Evolutionary conservation across 1,140 invertebrate species (phyloP), one percentile per base, ranked within the genome.

Genomic region (Nylanderia fulva): DNA sequence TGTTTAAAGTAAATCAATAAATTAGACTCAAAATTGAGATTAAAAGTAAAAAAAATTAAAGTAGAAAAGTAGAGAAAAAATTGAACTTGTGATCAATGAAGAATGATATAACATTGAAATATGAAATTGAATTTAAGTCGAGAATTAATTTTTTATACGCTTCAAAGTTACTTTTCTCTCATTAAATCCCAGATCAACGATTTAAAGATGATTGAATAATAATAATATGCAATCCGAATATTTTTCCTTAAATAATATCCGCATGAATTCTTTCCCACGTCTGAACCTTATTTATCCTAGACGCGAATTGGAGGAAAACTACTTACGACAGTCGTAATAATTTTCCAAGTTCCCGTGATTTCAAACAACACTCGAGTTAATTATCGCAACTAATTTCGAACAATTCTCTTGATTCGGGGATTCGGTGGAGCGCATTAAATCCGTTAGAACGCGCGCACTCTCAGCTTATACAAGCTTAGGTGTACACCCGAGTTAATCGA

Each of bases 401-500:
- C 18, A 13, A 27, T 18, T 42, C 77, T 71, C 36, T 24, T 36
- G 42, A 71, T 82, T 71, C 64, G 58, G 36, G n/a, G 29, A 82
- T 82, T 82, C 66, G 33, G 13, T 52, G 42, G 11, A 27, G 66
- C 39, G 64, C 66, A 71, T 82, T 71, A 82, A 71, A 45, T 58
- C 36, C 24, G 64, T 36, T 64, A 39, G 33, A 18, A 52, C 52
- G 52, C 66, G 77, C 64, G 63, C 64, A 18, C 77, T 64, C 64
- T 42, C 64, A 21, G 63, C 24, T 80, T n/a, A n/a, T n/a, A n/a
- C n/a, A 24, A 48, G n/a, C 39, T 29, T 56, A 69, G n/a, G n/a
- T n/a, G n/a, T 69, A 64, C 29, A 56, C 39, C 29, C 77, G 66
- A n/a, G n/a, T 52, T 82, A 71, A 82, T 82, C 77, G 77, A 82